Conservation (phyloP, 1,140 invertebrate species). For the Chironomus tepperi region DNA sequence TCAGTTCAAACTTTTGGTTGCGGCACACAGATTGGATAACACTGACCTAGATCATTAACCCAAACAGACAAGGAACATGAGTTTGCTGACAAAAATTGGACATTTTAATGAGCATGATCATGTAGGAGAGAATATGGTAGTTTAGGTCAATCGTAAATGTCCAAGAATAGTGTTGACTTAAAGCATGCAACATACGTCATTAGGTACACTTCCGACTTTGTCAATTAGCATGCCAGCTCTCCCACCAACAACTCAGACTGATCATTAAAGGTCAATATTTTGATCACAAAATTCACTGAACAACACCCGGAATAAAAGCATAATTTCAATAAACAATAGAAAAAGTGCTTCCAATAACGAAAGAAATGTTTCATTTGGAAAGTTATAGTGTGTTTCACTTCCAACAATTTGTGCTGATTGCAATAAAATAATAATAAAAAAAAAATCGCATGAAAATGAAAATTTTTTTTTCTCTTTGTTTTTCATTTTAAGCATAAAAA, state of each 20-base stretch:
- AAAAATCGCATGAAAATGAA: neutral
- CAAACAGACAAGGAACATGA: too few relatives aligned
- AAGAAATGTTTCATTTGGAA: neutral
- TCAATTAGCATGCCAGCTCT: too few relatives aligned
- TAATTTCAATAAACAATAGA: neutral
- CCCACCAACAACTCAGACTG: too few relatives aligned
- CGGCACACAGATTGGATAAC: neutral
- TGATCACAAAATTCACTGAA: neutral
- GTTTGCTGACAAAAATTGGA: too few relatives aligned
- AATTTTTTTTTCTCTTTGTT: neutral
- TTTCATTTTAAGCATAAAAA: neutral
- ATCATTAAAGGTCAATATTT: neutral
- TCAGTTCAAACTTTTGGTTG: constrained; percentile 2
- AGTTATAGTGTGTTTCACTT: neutral
- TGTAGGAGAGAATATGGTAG: too few relatives aligned
- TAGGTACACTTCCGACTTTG: too few relatives aligned
- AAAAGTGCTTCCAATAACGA: neutral
- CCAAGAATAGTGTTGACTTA: too few relatives aligned
- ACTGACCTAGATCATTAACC: neutral
- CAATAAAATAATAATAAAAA: neutral
- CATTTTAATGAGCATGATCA: too few relatives aligned
- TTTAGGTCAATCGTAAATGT: too few relatives aligned
- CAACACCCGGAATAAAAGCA: neutral
- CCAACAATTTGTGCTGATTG: neutral
- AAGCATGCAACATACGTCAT: too few relatives aligned